Conservation (phyloP, 2,888 invertebrate genomes). For the Eledone cirrhosa region DNA sequence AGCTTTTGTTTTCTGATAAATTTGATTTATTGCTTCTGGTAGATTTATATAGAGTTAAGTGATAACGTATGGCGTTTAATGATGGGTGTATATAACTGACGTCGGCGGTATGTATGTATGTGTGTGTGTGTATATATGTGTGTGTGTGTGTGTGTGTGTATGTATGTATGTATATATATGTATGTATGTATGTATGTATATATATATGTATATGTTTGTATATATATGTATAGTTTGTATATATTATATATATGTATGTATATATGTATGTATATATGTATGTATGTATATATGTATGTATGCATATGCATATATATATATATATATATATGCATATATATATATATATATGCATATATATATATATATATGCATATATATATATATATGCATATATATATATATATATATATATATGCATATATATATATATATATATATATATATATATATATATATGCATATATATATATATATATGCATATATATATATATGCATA, state of each 20-base stretch:
- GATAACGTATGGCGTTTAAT: too few species aligned
- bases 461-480: neutral
- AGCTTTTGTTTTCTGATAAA: too few species aligned
- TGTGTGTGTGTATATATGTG: neutral
- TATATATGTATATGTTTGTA: neutral
- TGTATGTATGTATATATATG: neutral
- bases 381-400: neutral
- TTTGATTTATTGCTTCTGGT: too few species aligned
- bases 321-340: too few species aligned
- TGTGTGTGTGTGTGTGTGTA: neutral
- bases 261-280: neutral
- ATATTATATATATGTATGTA: neutral
- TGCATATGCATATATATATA: neutral
- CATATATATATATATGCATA: neutral
- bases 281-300: neutral
- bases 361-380: neutral
- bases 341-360: neutral
- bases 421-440: neutral
- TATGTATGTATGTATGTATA: constrained; percentile 6
- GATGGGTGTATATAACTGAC: too few species aligned
- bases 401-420: neutral
- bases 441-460: neutral
- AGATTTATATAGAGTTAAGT: too few species aligned
- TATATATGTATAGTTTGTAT: too few species aligned
- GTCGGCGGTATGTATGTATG: neutral